phyloP scores from a whole-genome alignment of 2,888 invertebrate genomes.

The Leptinotarsa haldemani region DNA sequence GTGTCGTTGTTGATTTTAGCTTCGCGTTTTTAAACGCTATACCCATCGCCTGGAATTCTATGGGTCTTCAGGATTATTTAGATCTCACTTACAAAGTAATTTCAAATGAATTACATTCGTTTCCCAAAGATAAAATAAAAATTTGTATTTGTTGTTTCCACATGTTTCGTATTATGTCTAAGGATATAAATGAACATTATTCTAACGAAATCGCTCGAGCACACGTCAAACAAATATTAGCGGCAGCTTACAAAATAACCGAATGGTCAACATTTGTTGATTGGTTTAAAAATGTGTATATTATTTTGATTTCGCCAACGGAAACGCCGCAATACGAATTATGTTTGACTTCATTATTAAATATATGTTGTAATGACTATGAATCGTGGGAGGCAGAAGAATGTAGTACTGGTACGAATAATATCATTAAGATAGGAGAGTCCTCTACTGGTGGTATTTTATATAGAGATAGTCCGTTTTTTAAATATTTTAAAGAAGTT shows the following conservation, averaged over 20 bases:
- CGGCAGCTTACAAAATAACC: neutral
- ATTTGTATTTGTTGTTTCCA: slow-evolving; percentile 13
- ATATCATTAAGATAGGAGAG: neutral
- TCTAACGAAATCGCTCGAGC: neutral
- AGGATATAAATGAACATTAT: slow-evolving; percentile 6
- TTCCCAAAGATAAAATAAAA: neutral
- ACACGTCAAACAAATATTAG: slow-evolving; percentile 1
- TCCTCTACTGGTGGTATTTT: neutral
- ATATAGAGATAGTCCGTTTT: neutral
- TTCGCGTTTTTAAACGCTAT: slow-evolving; percentile 42
- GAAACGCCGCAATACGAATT: slow-evolving; percentile 1
- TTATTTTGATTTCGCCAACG: slow-evolving; percentile 9
- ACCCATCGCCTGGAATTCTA: slow-evolving; percentile 28
- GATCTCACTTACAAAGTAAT: neutral
- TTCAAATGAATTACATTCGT: neutral
- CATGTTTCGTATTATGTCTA: neutral
- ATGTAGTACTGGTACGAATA: neutral
- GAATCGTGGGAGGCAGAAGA: neutral
- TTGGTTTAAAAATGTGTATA: neutral
- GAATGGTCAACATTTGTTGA: neutral
- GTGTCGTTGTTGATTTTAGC: slow-evolving; percentile 42
- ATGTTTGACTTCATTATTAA: neutral
- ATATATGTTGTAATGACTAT: neutral
- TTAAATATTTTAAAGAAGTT: neutral
- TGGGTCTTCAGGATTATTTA: slow-evolving; percentile 3